Conservation (phyloP, 1,140 invertebrate species). For the Phenacoccus solenopsis region DNA sequence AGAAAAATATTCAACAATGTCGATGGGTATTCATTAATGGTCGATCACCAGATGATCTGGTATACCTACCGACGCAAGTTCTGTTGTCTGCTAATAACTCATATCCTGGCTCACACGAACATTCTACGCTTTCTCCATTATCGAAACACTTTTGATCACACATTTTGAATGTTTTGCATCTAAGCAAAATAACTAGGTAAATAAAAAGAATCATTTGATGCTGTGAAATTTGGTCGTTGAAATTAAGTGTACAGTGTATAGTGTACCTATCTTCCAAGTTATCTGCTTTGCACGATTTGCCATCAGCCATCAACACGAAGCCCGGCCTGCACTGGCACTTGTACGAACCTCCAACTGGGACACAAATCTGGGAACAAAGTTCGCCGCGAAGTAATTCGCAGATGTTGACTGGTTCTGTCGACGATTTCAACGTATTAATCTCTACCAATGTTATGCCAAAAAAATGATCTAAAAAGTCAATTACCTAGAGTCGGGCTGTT, state of each 20-base stretch:
- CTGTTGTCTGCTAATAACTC: constrained; percentile 36
- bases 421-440: no score
- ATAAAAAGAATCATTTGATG: no score
- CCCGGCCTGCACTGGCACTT: constrained; percentile 58
- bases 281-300: constrained; percentile 41
- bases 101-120: constrained; percentile 42
- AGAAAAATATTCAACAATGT: neutral
- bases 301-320: constrained; percentile 50
- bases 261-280: constrained; percentile 7
- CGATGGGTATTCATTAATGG: neutral
- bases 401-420: constrained; percentile 31
- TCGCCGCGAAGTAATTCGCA: constrained; percentile 50
- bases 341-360: constrained; percentile 52
- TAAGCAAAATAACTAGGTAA: no score
- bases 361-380: constrained; percentile 59
- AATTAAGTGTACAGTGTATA: neutral
- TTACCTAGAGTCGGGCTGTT: no score
- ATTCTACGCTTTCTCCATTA: constrained; percentile 36
- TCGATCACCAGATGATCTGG: neutral
- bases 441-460: no score
- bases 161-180: constrained; percentile 34
- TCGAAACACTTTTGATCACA: constrained; percentile 43
- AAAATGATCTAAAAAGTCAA: no score
- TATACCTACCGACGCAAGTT: constrained; percentile 33
- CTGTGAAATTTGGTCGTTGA: no score